Percentiles rank a stretch among this genome's conserved stretches.
Conservation (phyloP, 2,888 invertebrate species). For the Xylota segnis region DNA sequence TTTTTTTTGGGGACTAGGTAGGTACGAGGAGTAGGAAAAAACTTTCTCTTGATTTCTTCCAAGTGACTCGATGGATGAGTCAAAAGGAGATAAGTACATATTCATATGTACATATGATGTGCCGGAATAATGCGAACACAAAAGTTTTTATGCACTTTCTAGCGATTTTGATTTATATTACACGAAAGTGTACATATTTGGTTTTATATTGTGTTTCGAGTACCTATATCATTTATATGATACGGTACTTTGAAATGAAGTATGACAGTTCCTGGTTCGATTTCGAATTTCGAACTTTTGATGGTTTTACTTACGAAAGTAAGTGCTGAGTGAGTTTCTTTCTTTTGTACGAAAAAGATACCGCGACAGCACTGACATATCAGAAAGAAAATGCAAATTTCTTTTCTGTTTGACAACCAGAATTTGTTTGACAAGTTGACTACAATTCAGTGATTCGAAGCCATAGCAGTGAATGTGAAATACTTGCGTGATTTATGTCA, state of each 20-base stretch:
- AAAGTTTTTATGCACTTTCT: slow-evolving; percentile 1
- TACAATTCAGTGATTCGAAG: background rate
- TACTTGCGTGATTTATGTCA: background rate
- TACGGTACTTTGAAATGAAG: background rate
- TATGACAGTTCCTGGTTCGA: background rate
- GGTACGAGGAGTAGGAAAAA: background rate
- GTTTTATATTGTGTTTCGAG: background rate
- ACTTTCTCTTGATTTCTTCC: background rate
- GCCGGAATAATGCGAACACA: background rate
- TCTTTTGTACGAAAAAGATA: too few relatives aligned
- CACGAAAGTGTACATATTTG: background rate
- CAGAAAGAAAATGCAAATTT: too few relatives aligned
- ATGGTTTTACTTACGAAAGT: too few relatives aligned
- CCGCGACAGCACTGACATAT: too few relatives aligned
- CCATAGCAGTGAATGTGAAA: background rate
- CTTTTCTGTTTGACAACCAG: too few relatives aligned
- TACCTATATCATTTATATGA: background rate
- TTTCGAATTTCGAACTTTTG: background rate
- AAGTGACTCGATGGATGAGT: slow-evolving; percentile 1
- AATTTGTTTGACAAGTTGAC: too few relatives aligned
- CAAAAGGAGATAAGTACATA: background rate
- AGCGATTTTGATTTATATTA: background rate
- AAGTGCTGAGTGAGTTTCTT: too few relatives aligned
- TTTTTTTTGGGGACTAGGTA: background rate
- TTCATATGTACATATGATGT: background rate